These are phyloP conservation scores for Drosophila sturtevanti DNA, from an alignment of 1,140 invertebrate genomes.

Conservation along the genomic window DNA sequence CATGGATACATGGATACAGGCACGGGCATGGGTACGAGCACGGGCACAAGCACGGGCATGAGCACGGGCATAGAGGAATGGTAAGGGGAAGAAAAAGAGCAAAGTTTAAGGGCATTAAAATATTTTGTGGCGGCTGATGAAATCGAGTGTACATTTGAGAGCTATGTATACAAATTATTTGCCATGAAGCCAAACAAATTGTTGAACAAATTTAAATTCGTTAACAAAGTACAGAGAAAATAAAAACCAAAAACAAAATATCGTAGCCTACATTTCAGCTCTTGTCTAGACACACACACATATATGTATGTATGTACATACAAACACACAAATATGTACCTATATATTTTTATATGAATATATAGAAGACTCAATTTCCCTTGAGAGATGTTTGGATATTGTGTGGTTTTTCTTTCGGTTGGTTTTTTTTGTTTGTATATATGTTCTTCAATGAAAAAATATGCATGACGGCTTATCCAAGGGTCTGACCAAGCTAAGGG, in stretches of 20 bases:
- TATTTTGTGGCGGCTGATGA: slow-evolving; percentile 64
- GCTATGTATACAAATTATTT: slow-evolving; percentile 16
- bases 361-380: slow-evolving; percentile 3
- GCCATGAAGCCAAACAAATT: slow-evolving; percentile 11
- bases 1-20: not conserved
- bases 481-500: slow-evolving; percentile 9
- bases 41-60: slow-evolving; percentile 27
- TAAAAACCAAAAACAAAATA: not conserved
- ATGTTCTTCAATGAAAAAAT: slow-evolving; percentile 66
- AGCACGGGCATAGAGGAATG: slow-evolving; percentile 4
- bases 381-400: not conserved
- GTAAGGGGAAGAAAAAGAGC: slow-evolving; percentile 56
- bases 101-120: slow-evolving; percentile 81
- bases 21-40: slow-evolving; percentile 25
- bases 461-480: slow-evolving; percentile 19
- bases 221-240: not conserved
- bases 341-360: not conserved
- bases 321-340: not conserved
- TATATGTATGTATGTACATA: not conserved
- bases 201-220: not conserved
- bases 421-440: slow-evolving; percentile 2
- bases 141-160: slow-evolving; percentile 67
- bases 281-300: slow-evolving; percentile 1
- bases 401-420: too few relatives aligned
- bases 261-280: not conserved